Percentiles rank a stretch among this genome's conserved stretches.
phyloP scores from a whole-genome alignment of 2,888 invertebrate genomes.

The Corbicula japonica region DNA sequence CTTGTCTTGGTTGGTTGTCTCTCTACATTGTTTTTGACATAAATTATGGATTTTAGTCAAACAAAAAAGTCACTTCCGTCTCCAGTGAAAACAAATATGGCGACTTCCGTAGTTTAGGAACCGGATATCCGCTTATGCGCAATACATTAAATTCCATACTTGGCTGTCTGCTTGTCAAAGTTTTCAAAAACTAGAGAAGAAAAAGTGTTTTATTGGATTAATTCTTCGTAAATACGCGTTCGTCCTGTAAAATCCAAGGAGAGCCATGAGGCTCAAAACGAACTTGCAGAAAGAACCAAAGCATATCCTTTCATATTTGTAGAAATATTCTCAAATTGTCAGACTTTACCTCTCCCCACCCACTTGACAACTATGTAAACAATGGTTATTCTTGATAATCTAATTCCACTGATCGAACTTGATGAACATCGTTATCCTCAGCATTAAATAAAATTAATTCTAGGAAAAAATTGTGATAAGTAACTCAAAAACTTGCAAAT shows the following conservation, averaged over 20 bases:
- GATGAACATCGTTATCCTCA: too few relatives aligned
- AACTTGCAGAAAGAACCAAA: conserved; percentile 92
- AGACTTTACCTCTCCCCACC: conserved; percentile 46
- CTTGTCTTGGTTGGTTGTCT: too few relatives aligned
- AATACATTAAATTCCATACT: conserved; percentile 57
- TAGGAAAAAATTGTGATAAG: too few relatives aligned
- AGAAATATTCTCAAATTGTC: background rate
- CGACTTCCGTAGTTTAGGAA: conserved; percentile 66
- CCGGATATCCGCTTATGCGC: conserved; percentile 66
- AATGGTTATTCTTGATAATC: too few relatives aligned
- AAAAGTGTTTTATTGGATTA: too few relatives aligned
- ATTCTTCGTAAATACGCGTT: background rate
- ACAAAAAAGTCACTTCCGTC: conserved; percentile 51
- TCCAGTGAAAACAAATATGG: conserved; percentile 81
- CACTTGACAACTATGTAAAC: conserved; percentile 67
- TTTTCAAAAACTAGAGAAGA: too few relatives aligned
- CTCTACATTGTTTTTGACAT: too few relatives aligned
- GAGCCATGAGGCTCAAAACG: conserved; percentile 93
- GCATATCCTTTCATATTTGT: conserved; percentile 87
- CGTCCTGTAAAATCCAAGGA: conserved; percentile 28
- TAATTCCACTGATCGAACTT: too few relatives aligned
- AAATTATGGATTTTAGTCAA: too few relatives aligned
- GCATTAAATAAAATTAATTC: too few relatives aligned
- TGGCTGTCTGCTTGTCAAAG: conserved; percentile 64
- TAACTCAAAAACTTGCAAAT: too few relatives aligned